Evolutionary conservation across 64 coral and sea anemone species (phyloP).

Genomic region (Catalaphyllia jardinei): DNA sequence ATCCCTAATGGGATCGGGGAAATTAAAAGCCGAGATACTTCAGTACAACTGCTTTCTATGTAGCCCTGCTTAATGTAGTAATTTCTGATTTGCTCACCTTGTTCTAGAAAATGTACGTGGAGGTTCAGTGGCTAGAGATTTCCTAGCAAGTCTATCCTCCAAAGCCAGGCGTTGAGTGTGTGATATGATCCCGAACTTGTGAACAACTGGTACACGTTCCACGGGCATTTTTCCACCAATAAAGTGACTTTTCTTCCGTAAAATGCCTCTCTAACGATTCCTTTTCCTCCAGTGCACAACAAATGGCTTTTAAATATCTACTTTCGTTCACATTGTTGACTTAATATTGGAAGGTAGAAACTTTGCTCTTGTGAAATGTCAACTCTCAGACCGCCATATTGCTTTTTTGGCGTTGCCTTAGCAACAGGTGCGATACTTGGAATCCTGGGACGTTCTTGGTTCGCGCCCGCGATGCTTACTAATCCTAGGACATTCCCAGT

Average conservation of each 20-base stretch:
- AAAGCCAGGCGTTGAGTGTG: slow-evolving; percentile 85
- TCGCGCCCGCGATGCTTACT: too few relatives aligned
- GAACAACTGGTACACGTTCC: slow-evolving; percentile 81
- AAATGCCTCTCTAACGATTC: not conserved
- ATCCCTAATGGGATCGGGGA: too few relatives aligned
- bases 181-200: slow-evolving; percentile 98
- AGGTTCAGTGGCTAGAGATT: slow-evolving; percentile 44
- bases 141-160: slow-evolving; percentile 77
- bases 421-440: not conserved
- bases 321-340: too few relatives aligned
- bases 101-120: slow-evolving; percentile 68
- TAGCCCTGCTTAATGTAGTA: too few relatives aligned
- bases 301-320: not conserved
- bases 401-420: slow-evolving; percentile 2
- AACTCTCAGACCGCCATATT: not conserved
- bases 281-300: not conserved
- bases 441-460: not conserved
- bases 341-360: too few relatives aligned
- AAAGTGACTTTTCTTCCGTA: not conserved
- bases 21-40: too few relatives aligned
- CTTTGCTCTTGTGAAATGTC: not conserved
- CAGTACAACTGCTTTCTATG: too few relatives aligned
- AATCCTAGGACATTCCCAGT: not conserved
- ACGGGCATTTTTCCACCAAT: slow-evolving; percentile 68
- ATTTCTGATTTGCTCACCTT: slow-evolving; percentile 20